Conservation (phyloP, 2,797 vertebrate species). For the Lerista edwardsae region DNA sequence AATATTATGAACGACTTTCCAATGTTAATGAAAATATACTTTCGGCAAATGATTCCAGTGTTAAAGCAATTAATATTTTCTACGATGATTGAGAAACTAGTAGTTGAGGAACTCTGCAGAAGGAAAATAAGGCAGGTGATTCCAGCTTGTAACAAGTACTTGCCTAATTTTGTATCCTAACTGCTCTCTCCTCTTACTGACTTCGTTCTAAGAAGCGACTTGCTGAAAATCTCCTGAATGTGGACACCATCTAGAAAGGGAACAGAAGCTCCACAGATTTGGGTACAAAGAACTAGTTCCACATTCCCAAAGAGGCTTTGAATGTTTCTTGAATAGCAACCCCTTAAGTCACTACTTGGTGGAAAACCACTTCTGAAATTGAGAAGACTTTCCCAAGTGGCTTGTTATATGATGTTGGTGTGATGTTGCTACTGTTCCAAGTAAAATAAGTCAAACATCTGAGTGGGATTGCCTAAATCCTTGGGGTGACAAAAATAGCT, state of each 20-base stretch:
- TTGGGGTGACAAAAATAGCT: background rate
- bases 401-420: background rate
- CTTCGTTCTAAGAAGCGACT: too few relatives aligned
- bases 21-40: conserved; percentile 84
- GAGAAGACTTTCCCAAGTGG: background rate
- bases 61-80: conserved; percentile 93
- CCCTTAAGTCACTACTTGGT: too few relatives aligned
- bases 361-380: background rate
- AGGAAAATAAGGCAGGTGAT: background rate
- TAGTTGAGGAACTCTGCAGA: conserved; percentile 83
- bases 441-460: background rate
- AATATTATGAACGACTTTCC: conserved; percentile 86
- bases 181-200: too few relatives aligned
- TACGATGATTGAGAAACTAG: conserved; percentile 82
- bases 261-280: too few relatives aligned
- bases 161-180: too few relatives aligned
- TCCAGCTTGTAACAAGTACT: too few relatives aligned
- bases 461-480: background rate
- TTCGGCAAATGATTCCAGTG: conserved; percentile 90
- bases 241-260: too few relatives aligned
- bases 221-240: too few relatives aligned
- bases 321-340: too few relatives aligned
- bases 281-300: too few relatives aligned
- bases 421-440: background rate
- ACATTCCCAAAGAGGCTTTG: too few relatives aligned